Base-by-base conservation (phyloP, 2,797 vertebrate species). In the Emydoidea blandingii region DNA sequence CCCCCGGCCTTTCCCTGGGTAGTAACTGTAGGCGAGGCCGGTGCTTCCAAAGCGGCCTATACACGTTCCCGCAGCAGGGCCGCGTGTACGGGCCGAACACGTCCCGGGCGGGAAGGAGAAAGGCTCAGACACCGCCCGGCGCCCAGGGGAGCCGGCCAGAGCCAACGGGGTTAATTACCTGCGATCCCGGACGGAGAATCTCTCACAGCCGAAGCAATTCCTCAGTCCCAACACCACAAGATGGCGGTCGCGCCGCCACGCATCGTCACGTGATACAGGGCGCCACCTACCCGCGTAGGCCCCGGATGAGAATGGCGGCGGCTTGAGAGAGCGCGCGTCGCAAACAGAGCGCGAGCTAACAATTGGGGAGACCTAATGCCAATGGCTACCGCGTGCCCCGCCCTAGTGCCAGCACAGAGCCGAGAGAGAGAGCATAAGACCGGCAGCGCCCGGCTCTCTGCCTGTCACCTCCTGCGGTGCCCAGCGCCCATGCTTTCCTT, bases 241-340 rank as follows among this genome's bases (percentile, higher is more conserved):
- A 98, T 98, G 98, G 98, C 98, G 98, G 98, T 97, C 96, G 98
- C 98, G 98, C 97, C 97, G 98, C 97, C 98, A 98, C 98, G 98
- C 98, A 97, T 92, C 96, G 94, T 98, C 98, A 98, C 98, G 98
- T 98, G 98, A 98, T 34, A 3, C 0, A 1, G 50, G 1, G 14
- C 92, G 52, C 59, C 97, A 18, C 96, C 97, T 80, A 57, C 34
- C 79, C 81, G 8, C 68, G 6, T 74, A 88, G 76, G 96, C 93
- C 95, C 93, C 85, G 87, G 84, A 92, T 85, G 86, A 56, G 78
- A 74, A 65, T 83, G 93, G 94, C 93, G 94, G 47, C 52, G 18
- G 7, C n/a, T 65, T 52, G 84, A 5, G 0, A 4, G 72, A 4
- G 89, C 86, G 86, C 90, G 88, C 89, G 83, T 81, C 68, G 2